These are phyloP conservation scores for Andrena minutula DNA, from an alignment of 2,888 invertebrate genomes.

Conservation along the genomic window DNA sequence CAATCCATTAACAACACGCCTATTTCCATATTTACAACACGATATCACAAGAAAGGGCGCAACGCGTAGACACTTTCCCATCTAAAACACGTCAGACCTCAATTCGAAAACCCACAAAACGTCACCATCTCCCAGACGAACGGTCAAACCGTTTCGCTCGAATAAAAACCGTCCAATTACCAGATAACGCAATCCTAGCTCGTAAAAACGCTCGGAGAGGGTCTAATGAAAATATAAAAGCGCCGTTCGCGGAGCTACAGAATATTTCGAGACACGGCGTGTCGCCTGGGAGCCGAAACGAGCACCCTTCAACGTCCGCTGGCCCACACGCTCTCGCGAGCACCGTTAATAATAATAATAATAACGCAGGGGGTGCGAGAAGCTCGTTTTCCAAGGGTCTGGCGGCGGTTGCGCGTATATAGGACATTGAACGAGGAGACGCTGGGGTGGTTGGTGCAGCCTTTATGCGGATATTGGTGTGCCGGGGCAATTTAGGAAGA, in stretches of 20 bases:
- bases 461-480: slow-evolving; percentile 68
- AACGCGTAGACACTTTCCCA: not conserved
- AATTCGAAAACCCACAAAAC: not conserved
- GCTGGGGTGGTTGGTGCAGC: slow-evolving; percentile 49
- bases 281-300: slow-evolving; percentile 3
- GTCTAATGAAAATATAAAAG: slow-evolving; percentile 34
- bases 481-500: slow-evolving; percentile 78
- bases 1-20: too few relatives aligned
- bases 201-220: slow-evolving; percentile 6
- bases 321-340: slow-evolving; percentile 26
- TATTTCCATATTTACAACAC: not conserved
- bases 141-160: not conserved
- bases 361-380: slow-evolving; percentile 57
- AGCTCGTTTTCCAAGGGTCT: slow-evolving; percentile 51
- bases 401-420: slow-evolving; percentile 21
- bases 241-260: not conserved
- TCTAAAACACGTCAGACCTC: not conserved
- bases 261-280: not conserved
- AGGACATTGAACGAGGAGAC: slow-evolving; percentile 52
- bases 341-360: slow-evolving; percentile 70
- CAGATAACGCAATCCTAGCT: slow-evolving; percentile 4
- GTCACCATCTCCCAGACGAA: not conserved
- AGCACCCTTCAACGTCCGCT: not conserved
- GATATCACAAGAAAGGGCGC: not conserved
- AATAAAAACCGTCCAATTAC: slow-evolving; percentile 10